Conservation (phyloP, 2,888 invertebrate genomes). For the Noctua fimbriata region DNA sequence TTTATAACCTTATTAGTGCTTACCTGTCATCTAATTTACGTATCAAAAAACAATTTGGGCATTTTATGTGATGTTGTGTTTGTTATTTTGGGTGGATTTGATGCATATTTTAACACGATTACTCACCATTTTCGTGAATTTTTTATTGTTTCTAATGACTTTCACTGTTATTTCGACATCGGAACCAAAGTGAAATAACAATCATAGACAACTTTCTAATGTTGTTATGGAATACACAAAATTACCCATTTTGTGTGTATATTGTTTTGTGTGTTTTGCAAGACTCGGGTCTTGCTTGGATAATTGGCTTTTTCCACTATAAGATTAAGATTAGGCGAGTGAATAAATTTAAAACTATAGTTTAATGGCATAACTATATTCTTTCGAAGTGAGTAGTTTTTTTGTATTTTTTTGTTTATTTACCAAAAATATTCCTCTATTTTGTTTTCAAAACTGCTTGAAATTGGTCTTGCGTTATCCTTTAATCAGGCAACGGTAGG, state of each 20-base stretch:
- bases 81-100: constrained; percentile 43
- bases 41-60: constrained; percentile 52
- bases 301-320: neutral
- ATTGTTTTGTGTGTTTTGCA: neutral
- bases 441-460: neutral
- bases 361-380: too few relatives aligned
- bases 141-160: constrained; percentile 86
- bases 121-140: constrained; percentile 88
- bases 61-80: constrained; percentile 40
- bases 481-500: neutral
- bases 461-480: neutral
- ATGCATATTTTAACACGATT: constrained; percentile 67
- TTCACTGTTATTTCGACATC: constrained; percentile 90
- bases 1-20: constrained; percentile 79
- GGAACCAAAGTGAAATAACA: constrained; percentile 87
- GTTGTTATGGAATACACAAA: constrained; percentile 33
- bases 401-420: neutral
- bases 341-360: neutral
- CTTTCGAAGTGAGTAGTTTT: too few relatives aligned
- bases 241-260: constrained; percentile 6
- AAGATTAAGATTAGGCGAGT: neutral
- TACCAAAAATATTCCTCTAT: neutral
- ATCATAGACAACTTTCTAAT: constrained; percentile 79
- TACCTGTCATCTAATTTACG: constrained; percentile 75
- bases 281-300: neutral